Evolutionary conservation across 2,113 vertebrate genomes (phyloP).

Genomic region (Gadus macrocephalus): DNA sequence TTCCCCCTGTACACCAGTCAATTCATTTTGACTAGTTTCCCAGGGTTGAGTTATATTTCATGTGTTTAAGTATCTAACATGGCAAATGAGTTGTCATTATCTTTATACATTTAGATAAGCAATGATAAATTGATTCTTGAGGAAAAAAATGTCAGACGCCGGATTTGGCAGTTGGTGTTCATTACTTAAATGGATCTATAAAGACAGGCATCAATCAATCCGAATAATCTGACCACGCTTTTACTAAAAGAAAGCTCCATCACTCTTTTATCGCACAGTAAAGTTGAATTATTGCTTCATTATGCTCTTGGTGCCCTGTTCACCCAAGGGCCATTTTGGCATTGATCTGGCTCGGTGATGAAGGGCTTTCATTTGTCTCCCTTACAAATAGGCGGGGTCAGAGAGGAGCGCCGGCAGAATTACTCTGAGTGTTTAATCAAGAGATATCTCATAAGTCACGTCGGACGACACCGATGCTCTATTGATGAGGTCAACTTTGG

Average conservation of each 20-base stretch:
- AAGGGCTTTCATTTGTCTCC: conserved; percentile 65
- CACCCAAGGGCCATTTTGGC: conserved; percentile 51
- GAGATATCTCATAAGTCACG: conserved; percentile 37
- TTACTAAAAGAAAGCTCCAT: conserved; percentile 40
- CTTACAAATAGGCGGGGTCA: conserved; percentile 62
- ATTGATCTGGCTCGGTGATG: conserved; percentile 66
- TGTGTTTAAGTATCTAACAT: not conserved
- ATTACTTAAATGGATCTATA: conserved; percentile 24
- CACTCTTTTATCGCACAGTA: conserved; percentile 50
- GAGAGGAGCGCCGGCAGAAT: conserved; percentile 45
- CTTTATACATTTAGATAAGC: not conserved
- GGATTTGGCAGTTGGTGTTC: conserved; percentile 1
- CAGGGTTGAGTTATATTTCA: not conserved
- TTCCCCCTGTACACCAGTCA: not conserved
- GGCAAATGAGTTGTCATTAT: not conserved
- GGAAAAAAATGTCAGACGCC: not conserved
- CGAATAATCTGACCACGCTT: conserved; percentile 28
- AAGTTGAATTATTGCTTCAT: conserved; percentile 63
- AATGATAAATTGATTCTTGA: not conserved
- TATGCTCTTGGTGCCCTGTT: conserved; percentile 40
- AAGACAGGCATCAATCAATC: conserved; percentile 24
- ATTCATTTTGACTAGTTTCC: not conserved
- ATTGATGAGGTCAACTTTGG: conserved; percentile 32
- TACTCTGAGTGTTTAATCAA: conserved; percentile 61
- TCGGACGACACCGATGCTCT: conserved; percentile 30